Evolutionary conservation across 2,113 vertebrate genomes (phyloP).

Genomic region (Anolis sagrei): DNA sequence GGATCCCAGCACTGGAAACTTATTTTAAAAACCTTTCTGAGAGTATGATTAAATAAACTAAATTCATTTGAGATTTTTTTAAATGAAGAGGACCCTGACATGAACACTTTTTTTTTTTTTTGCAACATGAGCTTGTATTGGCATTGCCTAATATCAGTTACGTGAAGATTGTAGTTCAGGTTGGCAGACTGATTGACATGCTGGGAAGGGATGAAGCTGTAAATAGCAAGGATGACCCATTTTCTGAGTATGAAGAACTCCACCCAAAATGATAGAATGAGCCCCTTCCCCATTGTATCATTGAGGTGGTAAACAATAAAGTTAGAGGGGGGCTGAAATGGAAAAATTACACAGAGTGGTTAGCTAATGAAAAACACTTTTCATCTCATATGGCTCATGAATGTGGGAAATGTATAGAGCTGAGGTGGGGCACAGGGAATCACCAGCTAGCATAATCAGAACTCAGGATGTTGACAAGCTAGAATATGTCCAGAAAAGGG

Average conservation of each 20-base stretch:
- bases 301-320: no score
- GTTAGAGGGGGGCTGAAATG: no score
- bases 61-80: no score
- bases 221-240: neutral
- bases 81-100: no score
- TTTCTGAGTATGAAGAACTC: no score
- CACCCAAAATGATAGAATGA: no score
- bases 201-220: neutral
- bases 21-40: neutral
- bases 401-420: neutral
- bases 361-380: neutral
- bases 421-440: neutral
- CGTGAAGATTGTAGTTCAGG: neutral
- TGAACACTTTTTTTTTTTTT: no score
- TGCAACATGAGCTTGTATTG: neutral
- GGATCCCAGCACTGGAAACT: neutral
- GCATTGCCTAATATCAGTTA: neutral
- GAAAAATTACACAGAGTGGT: no score
- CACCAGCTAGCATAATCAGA: neutral
- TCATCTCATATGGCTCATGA: rapidly evolving
- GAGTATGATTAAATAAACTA: neutral
- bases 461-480: neutral
- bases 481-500: no score
- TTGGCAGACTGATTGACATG: neutral
- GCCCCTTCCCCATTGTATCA: no score